A percentile compares a stretch with the other conserved stretches of the same genome.
Evolutionary conservation across 2,888 invertebrate species (phyloP).

Genomic region (Drosophila neotestacea): DNA sequence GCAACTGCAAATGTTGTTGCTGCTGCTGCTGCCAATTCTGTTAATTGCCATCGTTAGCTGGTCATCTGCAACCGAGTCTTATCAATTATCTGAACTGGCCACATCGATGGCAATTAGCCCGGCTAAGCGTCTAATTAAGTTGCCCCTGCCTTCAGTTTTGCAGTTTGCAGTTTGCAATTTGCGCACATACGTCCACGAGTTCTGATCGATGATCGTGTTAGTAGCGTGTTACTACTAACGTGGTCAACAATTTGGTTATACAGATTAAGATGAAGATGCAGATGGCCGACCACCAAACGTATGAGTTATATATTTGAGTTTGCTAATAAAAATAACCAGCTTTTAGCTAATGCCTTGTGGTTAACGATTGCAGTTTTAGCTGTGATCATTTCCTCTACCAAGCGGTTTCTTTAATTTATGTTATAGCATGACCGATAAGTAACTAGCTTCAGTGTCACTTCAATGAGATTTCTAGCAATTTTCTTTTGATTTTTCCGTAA

Average conservation of each 20-base stretch:
- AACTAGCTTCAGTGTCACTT: no score
- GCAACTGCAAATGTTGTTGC: constrained; percentile 36
- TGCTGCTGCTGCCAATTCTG: constrained; percentile 43
- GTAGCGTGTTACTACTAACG: constrained; percentile 32
- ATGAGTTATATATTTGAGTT: constrained; percentile 24
- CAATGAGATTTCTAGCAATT: no score
- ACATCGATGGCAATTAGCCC: constrained; percentile 67
- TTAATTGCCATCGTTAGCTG: constrained; percentile 77
- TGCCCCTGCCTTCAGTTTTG: constrained; percentile 53
- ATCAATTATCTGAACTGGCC: constrained; percentile 65
- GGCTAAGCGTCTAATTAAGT: constrained; percentile 78
- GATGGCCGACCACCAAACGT: constrained; percentile 19
- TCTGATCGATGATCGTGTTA: constrained; percentile 64
- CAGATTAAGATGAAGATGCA: constrained; percentile 28
- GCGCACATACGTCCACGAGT: constrained; percentile 45
- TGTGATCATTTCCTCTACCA: neutral
- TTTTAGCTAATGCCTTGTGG: constrained; percentile 9
- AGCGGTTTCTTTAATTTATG: neutral
- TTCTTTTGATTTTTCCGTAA: no score
- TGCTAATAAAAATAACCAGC: constrained; percentile 26
- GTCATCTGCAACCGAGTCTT: constrained; percentile 72
- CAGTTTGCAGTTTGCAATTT: constrained; percentile 19
- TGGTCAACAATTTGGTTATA: constrained; percentile 41
- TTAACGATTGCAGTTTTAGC: constrained; percentile 6
- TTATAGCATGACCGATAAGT: no score